Conservation (phyloP, 2,113 vertebrate genomes). For the Anarrhichthys ocellatus region DNA sequence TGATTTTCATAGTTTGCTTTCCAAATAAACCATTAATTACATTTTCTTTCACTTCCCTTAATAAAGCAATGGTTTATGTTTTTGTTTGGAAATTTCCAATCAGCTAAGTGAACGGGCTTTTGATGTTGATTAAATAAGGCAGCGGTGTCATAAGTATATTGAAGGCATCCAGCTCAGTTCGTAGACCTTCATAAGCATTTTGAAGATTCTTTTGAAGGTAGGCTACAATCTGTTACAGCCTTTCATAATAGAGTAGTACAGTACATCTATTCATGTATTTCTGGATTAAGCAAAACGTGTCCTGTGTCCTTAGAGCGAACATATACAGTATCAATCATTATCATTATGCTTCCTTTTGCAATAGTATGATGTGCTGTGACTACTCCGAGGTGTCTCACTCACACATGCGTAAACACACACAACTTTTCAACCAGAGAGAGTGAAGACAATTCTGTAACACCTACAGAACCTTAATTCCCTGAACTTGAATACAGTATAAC, state of each 20-base stretch:
- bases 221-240: neutral
- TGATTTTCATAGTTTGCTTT: conserved; percentile 25
- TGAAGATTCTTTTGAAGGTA: conserved; percentile 11
- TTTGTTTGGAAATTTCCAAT: conserved; percentile 56
- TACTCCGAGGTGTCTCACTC: neutral
- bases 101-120: conserved; percentile 48
- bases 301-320: neutral
- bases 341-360: neutral
- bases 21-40: conserved; percentile 50
- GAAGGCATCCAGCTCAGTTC: conserved; percentile 18
- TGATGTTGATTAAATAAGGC: conserved; percentile 59
- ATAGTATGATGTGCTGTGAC: neutral
- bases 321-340: neutral
- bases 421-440: conserved; percentile 3
- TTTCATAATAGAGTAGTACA: conserved; percentile 6
- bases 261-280: neutral
- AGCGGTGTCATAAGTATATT: conserved; percentile 37
- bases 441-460: neutral
- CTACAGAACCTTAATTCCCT: neutral
- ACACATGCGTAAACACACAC: conserved; percentile 5
- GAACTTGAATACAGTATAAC: neutral
- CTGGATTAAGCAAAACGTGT: neutral
- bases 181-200: neutral
- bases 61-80: conserved; percentile 55
- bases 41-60: conserved; percentile 64